Percentiles rank a stretch among this genome's conserved stretches.
These are phyloP conservation scores for Aphaenogaster ashmeadi DNA, from an alignment of 1,140 invertebrate species.

Conservation along the genomic window DNA sequence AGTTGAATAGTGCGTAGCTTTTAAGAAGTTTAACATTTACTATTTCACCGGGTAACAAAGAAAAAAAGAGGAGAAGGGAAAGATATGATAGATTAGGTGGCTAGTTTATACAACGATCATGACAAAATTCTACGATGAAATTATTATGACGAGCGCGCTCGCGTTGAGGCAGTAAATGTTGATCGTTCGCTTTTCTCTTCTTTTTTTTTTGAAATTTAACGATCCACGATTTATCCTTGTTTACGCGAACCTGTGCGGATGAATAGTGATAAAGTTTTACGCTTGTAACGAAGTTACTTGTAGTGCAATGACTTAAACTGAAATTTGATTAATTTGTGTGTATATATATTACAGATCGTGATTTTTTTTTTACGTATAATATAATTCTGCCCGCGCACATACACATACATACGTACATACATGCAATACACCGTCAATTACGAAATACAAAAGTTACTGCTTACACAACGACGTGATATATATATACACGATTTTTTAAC, in stretches of 20 bases:
- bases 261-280: conserved; percentile 11
- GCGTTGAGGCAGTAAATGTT: conserved; percentile 12
- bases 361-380: conserved; percentile 51
- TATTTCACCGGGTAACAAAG: neutral
- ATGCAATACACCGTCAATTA: conserved; percentile 28
- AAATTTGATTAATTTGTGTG: conserved; percentile 65
- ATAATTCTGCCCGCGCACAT: conserved; percentile 32
- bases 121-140: conserved; percentile 29
- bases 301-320: conserved; percentile 65
- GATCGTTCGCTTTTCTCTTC: conserved; percentile 17
- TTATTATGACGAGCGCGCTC: neutral
- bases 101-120: conserved; percentile 74
- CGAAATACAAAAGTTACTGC: neutral
- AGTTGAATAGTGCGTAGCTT: conserved; percentile 78
- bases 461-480: conserved; percentile 24
- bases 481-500: conserved; percentile 32
- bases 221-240: conserved; percentile 35
- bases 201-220: conserved; percentile 22
- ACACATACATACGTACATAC: neutral
- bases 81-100: neutral
- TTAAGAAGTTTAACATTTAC: conserved; percentile 31
- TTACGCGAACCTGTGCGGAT: neutral
- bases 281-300: conserved; percentile 28
- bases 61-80: conserved; percentile 26
- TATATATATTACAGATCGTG: conserved; percentile 52